Percentiles rank a stretch among this genome's conserved stretches.
phyloP scores from a whole-genome alignment of 2,888 invertebrate species.

The Sarcophaga caerulescens region DNA sequence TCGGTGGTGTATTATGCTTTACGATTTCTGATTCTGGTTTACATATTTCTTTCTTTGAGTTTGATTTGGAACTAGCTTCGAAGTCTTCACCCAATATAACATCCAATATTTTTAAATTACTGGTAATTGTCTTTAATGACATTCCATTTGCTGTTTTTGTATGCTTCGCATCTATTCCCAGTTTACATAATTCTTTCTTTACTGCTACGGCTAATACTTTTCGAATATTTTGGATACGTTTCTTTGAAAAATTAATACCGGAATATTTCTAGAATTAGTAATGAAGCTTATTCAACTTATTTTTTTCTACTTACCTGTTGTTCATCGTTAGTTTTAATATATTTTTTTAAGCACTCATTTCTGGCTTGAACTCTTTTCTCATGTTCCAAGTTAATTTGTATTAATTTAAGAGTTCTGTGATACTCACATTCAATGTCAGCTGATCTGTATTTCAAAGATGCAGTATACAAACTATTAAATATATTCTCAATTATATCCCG shows the following conservation, averaged over 20 bases:
- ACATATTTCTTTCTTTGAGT: background rate
- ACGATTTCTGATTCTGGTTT: background rate
- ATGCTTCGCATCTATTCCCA: background rate
- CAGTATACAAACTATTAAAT: slow-evolving; percentile 36
- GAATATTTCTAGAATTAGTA: no score
- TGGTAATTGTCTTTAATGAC: slow-evolving; percentile 37
- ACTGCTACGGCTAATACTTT: slow-evolving; percentile 5
- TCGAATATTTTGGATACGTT: background rate
- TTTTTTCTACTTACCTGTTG: background rate
- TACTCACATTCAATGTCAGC: slow-evolving; percentile 64
- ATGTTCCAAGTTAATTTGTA: slow-evolving; percentile 69
- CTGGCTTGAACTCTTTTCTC: slow-evolving; percentile 53
- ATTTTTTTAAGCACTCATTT: slow-evolving; percentile 47
- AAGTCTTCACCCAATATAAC: slow-evolving; percentile 23
- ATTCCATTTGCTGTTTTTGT: background rate
- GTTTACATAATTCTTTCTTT: slow-evolving; percentile 16
- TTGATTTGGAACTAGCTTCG: background rate
- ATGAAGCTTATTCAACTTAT: slow-evolving; percentile 20
- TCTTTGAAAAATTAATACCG: background rate
- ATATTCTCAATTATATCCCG: slow-evolving; percentile 48
- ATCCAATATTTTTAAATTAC: slow-evolving; percentile 36
- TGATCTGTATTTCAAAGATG: background rate
- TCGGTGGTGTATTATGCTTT: background rate
- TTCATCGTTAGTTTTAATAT: slow-evolving; percentile 2
- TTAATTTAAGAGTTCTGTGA: slow-evolving; percentile 67